Conservation (phyloP, 1,140 invertebrate genomes). For the Polyergus mexicanus region DNA sequence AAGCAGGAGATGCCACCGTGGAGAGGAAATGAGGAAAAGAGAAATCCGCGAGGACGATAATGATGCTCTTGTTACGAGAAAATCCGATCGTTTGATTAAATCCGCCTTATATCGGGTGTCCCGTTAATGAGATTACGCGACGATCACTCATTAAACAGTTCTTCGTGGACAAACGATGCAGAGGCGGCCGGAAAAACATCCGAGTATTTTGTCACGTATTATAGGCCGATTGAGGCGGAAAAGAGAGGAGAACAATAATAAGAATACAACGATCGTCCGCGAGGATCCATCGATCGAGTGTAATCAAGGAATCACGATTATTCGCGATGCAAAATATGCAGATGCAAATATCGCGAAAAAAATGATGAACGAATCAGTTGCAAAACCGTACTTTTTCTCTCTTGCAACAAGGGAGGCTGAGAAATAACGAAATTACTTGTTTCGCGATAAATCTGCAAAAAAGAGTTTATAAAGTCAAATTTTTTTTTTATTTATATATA, state of each 20-base stretch:
- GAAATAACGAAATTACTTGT: constrained; percentile 25
- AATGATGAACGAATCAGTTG: not conserved
- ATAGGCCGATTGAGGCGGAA: not conserved
- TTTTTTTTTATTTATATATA: no score
- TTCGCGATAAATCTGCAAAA: not conserved
- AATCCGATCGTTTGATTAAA: constrained; percentile 14
- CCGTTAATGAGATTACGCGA: constrained; percentile 40
- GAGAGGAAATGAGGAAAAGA: not conserved
- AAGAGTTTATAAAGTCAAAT: not conserved
- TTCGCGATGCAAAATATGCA: not conserved
- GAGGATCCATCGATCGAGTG: not conserved
- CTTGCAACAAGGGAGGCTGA: not conserved
- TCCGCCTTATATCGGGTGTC: constrained; percentile 41
- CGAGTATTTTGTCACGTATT: constrained; percentile 16
- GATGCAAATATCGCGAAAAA: not conserved
- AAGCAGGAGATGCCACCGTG: constrained; percentile 23
- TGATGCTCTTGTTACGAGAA: constrained; percentile 48
- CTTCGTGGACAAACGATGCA: constrained; percentile 12
- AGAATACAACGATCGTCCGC: not conserved
- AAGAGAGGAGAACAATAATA: not conserved
- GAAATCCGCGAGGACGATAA: constrained; percentile 41
- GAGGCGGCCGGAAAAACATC: not conserved
- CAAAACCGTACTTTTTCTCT: not conserved
- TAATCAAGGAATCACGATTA: not conserved
- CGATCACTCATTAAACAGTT: constrained; percentile 53